phyloP scores from a whole-genome alignment of 2,797 vertebrate species.

The Falco naumanni region DNA sequence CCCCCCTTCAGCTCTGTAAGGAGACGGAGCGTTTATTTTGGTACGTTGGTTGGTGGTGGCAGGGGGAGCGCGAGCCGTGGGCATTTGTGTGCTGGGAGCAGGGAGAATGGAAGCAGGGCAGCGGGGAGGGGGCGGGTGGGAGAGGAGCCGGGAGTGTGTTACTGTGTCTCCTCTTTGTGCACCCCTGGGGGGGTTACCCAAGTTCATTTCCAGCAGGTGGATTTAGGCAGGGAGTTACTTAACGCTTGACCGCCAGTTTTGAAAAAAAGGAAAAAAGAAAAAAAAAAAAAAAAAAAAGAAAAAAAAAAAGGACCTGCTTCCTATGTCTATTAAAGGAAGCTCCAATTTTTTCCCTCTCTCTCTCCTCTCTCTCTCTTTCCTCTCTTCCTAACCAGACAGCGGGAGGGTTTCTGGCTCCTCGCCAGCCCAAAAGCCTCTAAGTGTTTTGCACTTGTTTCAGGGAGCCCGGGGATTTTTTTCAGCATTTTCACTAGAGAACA shows the following conservation, averaged over 20 bases:
- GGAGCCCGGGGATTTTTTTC: constrained; percentile 84
- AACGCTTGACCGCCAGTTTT: constrained; percentile 85
- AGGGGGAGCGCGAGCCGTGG: constrained; percentile 72
- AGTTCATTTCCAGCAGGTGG: constrained; percentile 85
- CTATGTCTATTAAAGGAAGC: constrained; percentile 82
- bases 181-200: constrained; percentile 79
- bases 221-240: constrained; percentile 82
- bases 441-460: constrained; percentile 86
- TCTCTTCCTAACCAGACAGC: constrained; percentile 82
- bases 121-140: constrained; percentile 63
- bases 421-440: constrained; percentile 86
- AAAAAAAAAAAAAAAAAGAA: neutral
- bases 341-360: constrained; percentile 70
- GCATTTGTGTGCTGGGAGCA: constrained; percentile 76
- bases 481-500: constrained; percentile 86
- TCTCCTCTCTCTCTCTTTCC: constrained; percentile 64
- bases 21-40: constrained; percentile 76
- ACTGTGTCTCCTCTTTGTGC: constrained; percentile 79
- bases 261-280: constrained; percentile 36
- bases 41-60: constrained; percentile 72
- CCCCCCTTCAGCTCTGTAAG: constrained; percentile 25
- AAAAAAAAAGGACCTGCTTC: constrained; percentile 71
- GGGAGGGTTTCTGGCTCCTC: constrained; percentile 82
- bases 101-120: constrained; percentile 78
- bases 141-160: constrained; percentile 74